Conservation (phyloP, 2,113 vertebrate genomes). For the Herpailurus yagouaroundi region DNA sequence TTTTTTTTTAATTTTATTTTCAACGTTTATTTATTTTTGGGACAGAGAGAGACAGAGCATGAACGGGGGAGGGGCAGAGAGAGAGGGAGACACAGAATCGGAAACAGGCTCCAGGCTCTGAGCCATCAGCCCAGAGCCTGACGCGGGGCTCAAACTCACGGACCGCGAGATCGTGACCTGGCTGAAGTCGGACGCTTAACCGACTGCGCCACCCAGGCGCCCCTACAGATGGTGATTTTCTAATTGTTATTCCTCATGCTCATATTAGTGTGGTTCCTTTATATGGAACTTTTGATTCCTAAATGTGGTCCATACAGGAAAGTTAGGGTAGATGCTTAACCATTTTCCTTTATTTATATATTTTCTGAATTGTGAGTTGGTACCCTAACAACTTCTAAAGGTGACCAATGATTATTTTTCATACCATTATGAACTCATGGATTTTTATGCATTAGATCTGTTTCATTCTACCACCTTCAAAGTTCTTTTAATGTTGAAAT, state of each 20-base stretch:
- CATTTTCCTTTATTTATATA: background rate
- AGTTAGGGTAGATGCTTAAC: background rate
- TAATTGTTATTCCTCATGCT: background rate
- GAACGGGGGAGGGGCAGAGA: no score
- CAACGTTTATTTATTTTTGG: no score
- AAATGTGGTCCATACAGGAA: background rate
- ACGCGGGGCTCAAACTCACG: no score
- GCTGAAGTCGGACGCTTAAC: no score
- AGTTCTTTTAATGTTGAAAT: background rate
- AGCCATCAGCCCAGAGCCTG: no score
- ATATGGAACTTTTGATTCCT: background rate
- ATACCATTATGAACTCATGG: background rate
- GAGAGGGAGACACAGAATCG: no score
- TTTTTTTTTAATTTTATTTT: no score
- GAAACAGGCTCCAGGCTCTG: no score
- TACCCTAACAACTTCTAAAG: background rate
- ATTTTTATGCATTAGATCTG: background rate
- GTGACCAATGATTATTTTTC: background rate
- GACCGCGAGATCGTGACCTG: no score
- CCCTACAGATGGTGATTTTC: background rate
- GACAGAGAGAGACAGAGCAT: no score
- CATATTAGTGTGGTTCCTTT: background rate
- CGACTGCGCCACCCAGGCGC: no score
- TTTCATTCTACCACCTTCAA: background rate
- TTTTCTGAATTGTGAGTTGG: background rate